Conservation (phyloP, 2,797 vertebrate genomes). For the Buceros bicornis region DNA sequence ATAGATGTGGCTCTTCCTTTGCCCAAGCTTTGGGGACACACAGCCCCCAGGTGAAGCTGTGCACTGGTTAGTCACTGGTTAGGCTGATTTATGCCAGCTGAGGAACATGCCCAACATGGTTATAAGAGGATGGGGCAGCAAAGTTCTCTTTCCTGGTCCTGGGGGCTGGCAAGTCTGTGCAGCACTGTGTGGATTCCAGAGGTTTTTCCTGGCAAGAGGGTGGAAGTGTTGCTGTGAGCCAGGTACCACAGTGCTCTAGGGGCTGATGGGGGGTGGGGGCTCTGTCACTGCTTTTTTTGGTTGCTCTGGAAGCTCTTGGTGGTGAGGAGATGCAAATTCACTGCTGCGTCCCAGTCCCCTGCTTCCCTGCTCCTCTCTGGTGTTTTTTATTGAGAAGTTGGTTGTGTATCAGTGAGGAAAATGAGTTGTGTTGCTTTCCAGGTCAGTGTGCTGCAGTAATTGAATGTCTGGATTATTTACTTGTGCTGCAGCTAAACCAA, state of each 20-base stretch:
- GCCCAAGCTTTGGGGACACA: accelerated
- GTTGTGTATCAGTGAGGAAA: background rate
- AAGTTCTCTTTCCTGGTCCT: accelerated
- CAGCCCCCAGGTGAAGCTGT: background rate
- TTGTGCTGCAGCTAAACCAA: background rate
- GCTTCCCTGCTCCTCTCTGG: background rate
- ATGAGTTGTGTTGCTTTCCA: background rate
- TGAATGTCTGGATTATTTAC: constrained; percentile 13
- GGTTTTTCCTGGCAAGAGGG: background rate
- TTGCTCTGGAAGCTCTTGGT: background rate
- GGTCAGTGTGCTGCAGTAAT: background rate
- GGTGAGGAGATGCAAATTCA: background rate
- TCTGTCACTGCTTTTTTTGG: background rate
- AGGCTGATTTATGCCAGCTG: background rate
- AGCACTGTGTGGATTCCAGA: accelerated
- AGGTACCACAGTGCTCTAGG: background rate
- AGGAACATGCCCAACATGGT: accelerated
- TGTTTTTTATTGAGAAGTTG: background rate
- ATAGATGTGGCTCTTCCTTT: background rate
- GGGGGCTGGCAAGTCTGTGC: accelerated
- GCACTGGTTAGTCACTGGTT: background rate
- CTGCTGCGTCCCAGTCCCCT: background rate
- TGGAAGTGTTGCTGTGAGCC: background rate
- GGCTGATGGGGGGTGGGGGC: accelerated
- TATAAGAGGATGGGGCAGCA: accelerated